These are phyloP conservation scores for Cavia porcellus DNA, from an alignment of 2,113 vertebrate species.

Conservation along the genomic window DNA sequence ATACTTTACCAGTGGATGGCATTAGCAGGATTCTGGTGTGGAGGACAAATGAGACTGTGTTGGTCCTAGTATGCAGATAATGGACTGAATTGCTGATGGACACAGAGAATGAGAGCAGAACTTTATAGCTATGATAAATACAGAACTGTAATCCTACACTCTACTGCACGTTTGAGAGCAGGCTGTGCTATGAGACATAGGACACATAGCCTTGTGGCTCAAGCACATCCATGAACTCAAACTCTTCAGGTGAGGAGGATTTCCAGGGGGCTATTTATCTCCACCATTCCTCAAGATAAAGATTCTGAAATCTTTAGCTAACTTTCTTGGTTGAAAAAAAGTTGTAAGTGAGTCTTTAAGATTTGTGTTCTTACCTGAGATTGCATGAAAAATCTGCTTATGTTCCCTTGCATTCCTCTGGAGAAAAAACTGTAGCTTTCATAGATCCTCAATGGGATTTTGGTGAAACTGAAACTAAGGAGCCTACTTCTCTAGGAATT, in stretches of 20 bases:
- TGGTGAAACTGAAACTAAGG: not conserved
- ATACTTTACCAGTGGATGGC: constrained; percentile 93
- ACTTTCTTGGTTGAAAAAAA: not conserved
- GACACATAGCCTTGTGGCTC: not conserved
- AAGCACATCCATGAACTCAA: not conserved
- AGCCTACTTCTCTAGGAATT: not conserved
- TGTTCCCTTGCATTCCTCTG: no score
- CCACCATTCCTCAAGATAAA: not conserved
- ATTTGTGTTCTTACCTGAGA: not conserved
- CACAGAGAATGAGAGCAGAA: not conserved
- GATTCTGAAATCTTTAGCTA: not conserved
- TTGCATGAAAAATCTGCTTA: no score
- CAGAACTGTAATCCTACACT: not conserved
- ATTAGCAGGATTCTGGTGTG: constrained; percentile 96
- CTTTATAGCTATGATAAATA: not conserved
- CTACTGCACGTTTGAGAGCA: not conserved
- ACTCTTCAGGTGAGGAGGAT: not conserved
- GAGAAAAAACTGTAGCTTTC: no score
- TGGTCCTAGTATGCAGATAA: constrained; percentile 93
- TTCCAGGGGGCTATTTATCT: not conserved
- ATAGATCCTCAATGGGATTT: not conserved
- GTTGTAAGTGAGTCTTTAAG: not conserved
- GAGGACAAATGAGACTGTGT: constrained; percentile 83
- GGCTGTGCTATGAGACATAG: not conserved
- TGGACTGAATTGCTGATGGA: constrained; percentile 81